Evolutionary conservation across 1,140 invertebrate species (phyloP), one percentile per base, ranked within the genome.

Genomic region (Saccostrea glomerata): DNA sequence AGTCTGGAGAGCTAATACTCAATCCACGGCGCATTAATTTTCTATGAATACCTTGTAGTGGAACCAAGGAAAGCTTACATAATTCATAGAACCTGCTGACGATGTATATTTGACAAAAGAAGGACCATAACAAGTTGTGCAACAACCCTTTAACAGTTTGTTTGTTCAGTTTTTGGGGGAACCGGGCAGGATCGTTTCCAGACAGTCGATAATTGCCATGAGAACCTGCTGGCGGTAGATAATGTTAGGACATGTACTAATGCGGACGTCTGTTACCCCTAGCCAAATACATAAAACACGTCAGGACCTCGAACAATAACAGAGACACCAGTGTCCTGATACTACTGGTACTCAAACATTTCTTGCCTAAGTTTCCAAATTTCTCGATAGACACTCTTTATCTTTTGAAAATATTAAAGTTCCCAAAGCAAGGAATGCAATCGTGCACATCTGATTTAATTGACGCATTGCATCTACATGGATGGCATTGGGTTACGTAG

Each of bases 221-320:
- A 77, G 70, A 77, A 77, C 70, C 70, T 30, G 70, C 11, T 77
- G 70, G 70, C 70, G 70, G 25, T 77, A 77, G 70, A 77, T 77
- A 77, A 77, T 77, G 70, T 77, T 77, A 77, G 70, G 70, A 77
- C 70, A 77, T 36, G 70, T 77, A 77, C 70, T 77, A 77, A 77
- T 30, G 70, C 70, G 70, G 25, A 25, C 70, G 70, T 77, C 70
- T 77, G 70, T 36, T 77, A 30, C 70, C 70, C 70, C 70, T 25
- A 77, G 70, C 70, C 30, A 77, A 77, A 77, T 77, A 25, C 70
- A 77, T 77, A 73, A 73, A 73, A 73, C 70, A 73, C 70, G 70
- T 25, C 70, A 73, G 70, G 30, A 20, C 70, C 23, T 30, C 70
- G 70, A 73, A 73, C 70, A 25, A 73, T 73, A 13, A 15, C 12